A percentile compares a stretch with the other conserved stretches of the same genome.
Conservation (phyloP, 2,888 invertebrate species). For the Dorcus hopei region DNA sequence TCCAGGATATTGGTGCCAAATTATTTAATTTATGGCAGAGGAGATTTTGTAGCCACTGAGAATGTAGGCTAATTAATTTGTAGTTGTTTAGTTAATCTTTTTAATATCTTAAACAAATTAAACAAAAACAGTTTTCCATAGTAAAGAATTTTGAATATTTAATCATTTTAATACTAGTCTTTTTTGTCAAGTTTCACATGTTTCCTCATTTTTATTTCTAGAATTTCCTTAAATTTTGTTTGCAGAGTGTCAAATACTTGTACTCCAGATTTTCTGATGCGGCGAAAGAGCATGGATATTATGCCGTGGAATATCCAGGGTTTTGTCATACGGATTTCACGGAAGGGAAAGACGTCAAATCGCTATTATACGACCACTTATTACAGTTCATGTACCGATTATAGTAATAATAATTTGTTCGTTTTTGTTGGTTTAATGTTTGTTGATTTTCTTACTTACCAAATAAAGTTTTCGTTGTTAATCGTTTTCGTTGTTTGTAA, state of each 20-base stretch:
- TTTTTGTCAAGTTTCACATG: no score
- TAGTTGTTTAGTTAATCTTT: no score
- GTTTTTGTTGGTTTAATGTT: neutral
- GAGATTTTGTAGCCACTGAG: constrained; percentile 16
- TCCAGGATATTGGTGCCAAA: constrained; percentile 56
- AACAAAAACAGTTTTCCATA: no score
- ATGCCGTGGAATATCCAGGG: constrained; percentile 6
- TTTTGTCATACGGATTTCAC: constrained; percentile 36
- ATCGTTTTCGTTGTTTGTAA: no score
- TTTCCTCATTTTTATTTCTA: no score
- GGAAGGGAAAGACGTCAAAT: constrained; percentile 38
- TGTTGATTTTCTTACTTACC: no score
- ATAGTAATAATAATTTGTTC: neutral
- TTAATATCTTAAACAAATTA: no score
- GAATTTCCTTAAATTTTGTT: neutral
- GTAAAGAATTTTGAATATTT: no score
- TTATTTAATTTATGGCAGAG: constrained; percentile 18
- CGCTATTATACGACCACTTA: constrained; percentile 32
- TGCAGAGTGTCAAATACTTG: neutral
- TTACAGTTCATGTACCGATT: constrained; percentile 8
- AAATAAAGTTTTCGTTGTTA: no score
- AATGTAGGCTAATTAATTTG: constrained; percentile 4
- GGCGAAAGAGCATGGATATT: neutral
- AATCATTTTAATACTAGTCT: no score
- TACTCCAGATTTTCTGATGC: neutral